A percentile compares a stretch with the other conserved stretches of the same genome.
Evolutionary conservation across 2,113 vertebrate genomes (phyloP).

Genomic region (Stictonetta naevosa): DNA sequence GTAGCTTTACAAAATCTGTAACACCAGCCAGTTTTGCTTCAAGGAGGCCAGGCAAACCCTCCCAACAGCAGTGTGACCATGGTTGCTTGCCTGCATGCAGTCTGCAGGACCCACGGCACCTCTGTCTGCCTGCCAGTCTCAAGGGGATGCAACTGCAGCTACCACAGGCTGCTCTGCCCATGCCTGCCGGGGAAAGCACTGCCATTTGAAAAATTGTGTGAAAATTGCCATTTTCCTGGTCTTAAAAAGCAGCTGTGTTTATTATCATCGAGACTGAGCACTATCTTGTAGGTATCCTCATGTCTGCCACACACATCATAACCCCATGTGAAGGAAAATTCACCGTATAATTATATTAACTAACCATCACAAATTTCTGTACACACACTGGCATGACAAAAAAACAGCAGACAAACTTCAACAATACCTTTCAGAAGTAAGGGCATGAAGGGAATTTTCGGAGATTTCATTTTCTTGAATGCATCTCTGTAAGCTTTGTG

Average conservation of each 20-base stretch:
- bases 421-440: slow-evolving; percentile 93
- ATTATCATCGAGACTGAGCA: neutral
- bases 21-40: neutral
- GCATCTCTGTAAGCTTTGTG: slow-evolving; percentile 98
- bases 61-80: rapidly evolving
- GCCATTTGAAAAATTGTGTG: neutral
- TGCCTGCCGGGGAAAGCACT: neutral
- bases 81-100: rapidly evolving
- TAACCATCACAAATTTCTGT: neutral
- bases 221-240: neutral
- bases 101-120: too few relatives aligned
- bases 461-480: slow-evolving; percentile 98
- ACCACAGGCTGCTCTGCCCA: neutral
- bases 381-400: neutral
- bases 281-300: neutral
- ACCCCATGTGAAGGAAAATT: neutral
- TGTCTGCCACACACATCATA: neutral
- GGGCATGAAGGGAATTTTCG: slow-evolving; percentile 98
- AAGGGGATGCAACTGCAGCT: neutral
- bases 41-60: neutral
- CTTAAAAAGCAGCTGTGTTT: neutral
- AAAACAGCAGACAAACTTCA: slow-evolving; percentile 1
- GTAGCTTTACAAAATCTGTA: neutral
- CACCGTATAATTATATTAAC: neutral
- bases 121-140: neutral